Percentiles rank a stretch among this genome's conserved stretches.
Conservation (phyloP, 2,113 vertebrate species). For the Oreochromis aureus region DNA sequence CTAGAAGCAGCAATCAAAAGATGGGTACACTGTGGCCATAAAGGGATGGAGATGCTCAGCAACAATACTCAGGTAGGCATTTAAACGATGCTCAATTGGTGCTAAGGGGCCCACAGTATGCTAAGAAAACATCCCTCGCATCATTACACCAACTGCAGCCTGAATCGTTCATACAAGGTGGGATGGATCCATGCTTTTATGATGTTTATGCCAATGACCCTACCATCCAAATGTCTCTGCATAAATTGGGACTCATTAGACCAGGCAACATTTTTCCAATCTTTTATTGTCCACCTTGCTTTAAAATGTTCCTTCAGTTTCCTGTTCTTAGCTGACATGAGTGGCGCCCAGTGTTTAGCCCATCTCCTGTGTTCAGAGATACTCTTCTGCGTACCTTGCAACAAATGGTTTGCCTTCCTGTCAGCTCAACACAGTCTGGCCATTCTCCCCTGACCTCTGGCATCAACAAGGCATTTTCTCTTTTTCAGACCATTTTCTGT, state of each 20-base stretch:
- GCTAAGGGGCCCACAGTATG: not conserved
- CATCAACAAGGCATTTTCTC: not conserved
- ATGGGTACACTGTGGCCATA: not conserved
- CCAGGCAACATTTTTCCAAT: not conserved
- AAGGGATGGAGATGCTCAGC: not conserved
- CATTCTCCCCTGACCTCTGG: not conserved
- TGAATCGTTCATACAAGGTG: not conserved
- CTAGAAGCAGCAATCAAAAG: not conserved
- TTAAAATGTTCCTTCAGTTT: not conserved
- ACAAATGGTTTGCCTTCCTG: not conserved
- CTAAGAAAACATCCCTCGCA: not conserved
- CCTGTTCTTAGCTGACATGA: not conserved
- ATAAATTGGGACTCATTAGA: not conserved
- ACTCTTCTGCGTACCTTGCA: not conserved
- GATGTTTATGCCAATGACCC: not conserved
- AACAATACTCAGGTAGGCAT: not conserved
- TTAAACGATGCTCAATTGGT: not conserved
- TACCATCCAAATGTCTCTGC: not conserved
- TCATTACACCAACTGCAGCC: not conserved
- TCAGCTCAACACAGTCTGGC: not conserved
- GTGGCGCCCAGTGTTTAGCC: not conserved
- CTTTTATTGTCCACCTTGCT: not conserved
- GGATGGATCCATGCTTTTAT: not conserved
- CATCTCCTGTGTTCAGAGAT: not conserved
- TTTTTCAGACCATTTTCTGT: not conserved